Conservation (phyloP, 2,113 vertebrate species). For the Gymnorhina tibicen region DNA sequence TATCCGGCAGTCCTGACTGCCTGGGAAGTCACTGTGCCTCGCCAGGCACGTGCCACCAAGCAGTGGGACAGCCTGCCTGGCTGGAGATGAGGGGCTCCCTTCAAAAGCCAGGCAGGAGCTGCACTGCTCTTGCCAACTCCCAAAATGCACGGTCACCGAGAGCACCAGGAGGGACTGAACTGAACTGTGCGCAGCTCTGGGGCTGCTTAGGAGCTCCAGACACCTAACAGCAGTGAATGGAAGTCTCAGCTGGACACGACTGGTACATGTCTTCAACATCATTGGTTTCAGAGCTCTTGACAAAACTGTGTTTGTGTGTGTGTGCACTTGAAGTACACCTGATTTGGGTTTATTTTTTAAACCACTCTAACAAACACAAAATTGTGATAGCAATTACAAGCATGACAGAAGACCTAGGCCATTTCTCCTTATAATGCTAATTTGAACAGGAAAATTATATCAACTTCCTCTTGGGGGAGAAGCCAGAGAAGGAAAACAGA, state of each 20-base stretch:
- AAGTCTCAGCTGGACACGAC: neutral
- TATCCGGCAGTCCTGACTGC: neutral
- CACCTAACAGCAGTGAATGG: neutral
- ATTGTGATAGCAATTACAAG: neutral
- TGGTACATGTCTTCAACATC: fast-evolving
- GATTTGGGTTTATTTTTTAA: neutral
- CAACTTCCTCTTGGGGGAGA: slow-evolving; percentile 18
- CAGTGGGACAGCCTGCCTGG: fast-evolving
- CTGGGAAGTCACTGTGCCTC: neutral
- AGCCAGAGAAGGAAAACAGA: slow-evolving; percentile 20
- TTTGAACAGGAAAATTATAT: slow-evolving; percentile 45
- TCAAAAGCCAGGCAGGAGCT: neutral
- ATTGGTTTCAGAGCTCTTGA: neutral
- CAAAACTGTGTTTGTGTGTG: fast-evolving
- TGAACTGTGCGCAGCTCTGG: neutral
- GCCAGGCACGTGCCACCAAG: fast-evolving
- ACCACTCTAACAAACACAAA: neutral
- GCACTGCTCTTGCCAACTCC: neutral
- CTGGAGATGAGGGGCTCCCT: neutral
- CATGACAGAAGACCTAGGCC: neutral
- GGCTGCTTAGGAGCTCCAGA: neutral
- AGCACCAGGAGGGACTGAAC: neutral
- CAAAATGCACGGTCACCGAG: fast-evolving
- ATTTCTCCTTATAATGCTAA: neutral
- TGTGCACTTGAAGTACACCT: neutral